Evolutionary conservation across 2,888 invertebrate genomes (phyloP).

Genomic region (Ormia ochracea): DNA sequence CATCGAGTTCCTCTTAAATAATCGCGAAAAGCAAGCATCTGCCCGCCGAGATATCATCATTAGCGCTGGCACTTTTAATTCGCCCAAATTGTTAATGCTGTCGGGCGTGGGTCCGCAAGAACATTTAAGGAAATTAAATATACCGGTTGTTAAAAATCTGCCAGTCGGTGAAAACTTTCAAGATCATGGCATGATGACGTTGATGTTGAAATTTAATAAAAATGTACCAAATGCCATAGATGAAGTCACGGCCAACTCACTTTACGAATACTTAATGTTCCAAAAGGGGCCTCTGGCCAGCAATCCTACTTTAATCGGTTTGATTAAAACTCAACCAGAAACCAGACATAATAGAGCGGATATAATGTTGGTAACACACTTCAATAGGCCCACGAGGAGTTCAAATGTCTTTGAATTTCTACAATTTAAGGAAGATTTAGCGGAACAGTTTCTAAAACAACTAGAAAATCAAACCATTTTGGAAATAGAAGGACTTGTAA

Average conservation of each 20-base stretch:
- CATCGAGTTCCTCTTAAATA: constrained; percentile 61
- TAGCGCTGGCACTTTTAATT: constrained; percentile 69
- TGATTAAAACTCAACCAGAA: constrained; percentile 76
- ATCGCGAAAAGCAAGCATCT: constrained; percentile 45
- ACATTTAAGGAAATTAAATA: constrained; percentile 62
- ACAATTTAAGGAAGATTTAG: constrained; percentile 63
- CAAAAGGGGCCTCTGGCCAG: constrained; percentile 67
- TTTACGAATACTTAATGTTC: constrained; percentile 66
- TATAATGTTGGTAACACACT: constrained; percentile 81
- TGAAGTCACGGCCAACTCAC: not conserved
- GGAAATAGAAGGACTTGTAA: constrained; percentile 68
- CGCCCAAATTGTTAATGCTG: constrained; percentile 67
- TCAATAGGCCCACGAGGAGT: constrained; percentile 63
- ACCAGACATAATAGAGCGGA: constrained; percentile 63
- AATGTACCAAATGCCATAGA: constrained; percentile 68
- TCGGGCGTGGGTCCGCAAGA: constrained; percentile 68
- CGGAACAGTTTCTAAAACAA: constrained; percentile 57
- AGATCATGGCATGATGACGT: constrained; percentile 83
- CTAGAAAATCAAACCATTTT: constrained; percentile 64
- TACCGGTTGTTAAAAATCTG: constrained; percentile 65
- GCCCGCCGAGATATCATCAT: constrained; percentile 67
- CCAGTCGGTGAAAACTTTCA: constrained; percentile 86
- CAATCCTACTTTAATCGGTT: constrained; percentile 77
- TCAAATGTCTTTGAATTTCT: constrained; percentile 65
- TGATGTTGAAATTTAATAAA: constrained; percentile 73